Evolutionary conservation across 2,888 invertebrate species (phyloP).

Genomic region (Lepetodrilus schrolli): DNA sequence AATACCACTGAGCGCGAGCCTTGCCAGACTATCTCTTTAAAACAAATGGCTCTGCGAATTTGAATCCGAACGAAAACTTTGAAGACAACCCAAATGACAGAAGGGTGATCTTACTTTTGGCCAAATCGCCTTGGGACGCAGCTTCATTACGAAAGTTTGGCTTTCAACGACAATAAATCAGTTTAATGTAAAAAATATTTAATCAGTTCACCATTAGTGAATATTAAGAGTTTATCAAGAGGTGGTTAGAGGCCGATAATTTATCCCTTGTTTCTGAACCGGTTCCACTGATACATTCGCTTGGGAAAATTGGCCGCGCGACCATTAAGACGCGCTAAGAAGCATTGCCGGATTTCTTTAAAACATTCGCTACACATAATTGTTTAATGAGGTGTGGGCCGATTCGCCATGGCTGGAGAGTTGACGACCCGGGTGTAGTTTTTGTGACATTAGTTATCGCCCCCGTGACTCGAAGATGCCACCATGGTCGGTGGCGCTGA

Average conservation of each 20-base stretch:
- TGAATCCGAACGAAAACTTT: no score
- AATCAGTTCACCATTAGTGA: conserved; percentile 18
- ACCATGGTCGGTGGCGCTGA: not conserved
- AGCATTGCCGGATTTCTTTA: not conserved
- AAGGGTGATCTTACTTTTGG: not conserved
- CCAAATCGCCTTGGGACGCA: not conserved
- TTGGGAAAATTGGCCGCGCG: no score
- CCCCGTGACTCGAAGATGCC: no score
- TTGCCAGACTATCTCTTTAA: no score
- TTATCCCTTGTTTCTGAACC: not conserved
- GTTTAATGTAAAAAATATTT: conserved; percentile 18
- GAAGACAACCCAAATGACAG: no score
- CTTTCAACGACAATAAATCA: conserved; percentile 4
- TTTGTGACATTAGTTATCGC: no score
- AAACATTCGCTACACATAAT: not conserved
- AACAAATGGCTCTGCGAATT: no score
- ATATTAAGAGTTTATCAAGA: conserved; percentile 17
- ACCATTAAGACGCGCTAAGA: not conserved
- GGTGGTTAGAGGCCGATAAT: conserved; percentile 14
- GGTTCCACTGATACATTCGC: no score
- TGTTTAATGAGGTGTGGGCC: not conserved
- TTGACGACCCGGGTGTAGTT: not conserved
- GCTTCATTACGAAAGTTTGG: not conserved
- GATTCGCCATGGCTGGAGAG: not conserved
- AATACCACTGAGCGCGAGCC: no score